Base-by-base conservation (phyloP, 2,797 vertebrate species). In the Zonotrichia albicollis region DNA sequence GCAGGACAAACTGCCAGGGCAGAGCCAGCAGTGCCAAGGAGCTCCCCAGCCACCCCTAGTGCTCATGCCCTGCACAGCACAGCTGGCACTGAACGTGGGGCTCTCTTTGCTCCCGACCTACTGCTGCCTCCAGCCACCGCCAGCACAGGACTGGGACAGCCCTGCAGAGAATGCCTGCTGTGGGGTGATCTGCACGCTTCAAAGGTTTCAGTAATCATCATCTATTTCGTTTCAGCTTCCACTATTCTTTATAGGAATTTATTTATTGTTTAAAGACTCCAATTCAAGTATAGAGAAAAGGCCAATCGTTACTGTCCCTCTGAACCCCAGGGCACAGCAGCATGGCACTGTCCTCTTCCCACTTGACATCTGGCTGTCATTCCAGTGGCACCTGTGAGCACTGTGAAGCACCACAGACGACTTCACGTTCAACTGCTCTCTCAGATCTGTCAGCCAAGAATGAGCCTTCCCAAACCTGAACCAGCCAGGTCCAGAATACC, bases 361-460 rank as follows among this genome's bases (percentile, higher is more conserved):
- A 5, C 6, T 43, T 40, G 3, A 8, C 57, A 36, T 19, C 22
- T 7, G 4, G 57, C 53, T 66, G 48, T 26, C 55, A 10, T 27
- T 18, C 38, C 11, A 38, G 38, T 8, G 71, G 57, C 64, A 61
- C 15, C 65, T 13, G 0, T 0, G 1, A 40, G 62, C 34, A 5
- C 16, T 1, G 10, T 0, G 3, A 29, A 32, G 25, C 1, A 48
- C 20, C 8, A 38, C 29, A 64, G 38, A 10, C 0, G 0, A 27
- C 27, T 43, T 25, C 12, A 22, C 11, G 13, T 26, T 53, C 46
- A 66, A 32, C 21, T 42, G 15, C 36, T 27, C 73, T 27, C 68
- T 58, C 77, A 40, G 46, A 22, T 29, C 11, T 9, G 20, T 1
- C 62, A 61, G 38, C 29, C 2, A 4, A 78, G n/a, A 27, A 42